These are phyloP conservation scores for Brenthis ino DNA, from an alignment of 2,888 invertebrate genomes.

Conservation along the genomic window DNA sequence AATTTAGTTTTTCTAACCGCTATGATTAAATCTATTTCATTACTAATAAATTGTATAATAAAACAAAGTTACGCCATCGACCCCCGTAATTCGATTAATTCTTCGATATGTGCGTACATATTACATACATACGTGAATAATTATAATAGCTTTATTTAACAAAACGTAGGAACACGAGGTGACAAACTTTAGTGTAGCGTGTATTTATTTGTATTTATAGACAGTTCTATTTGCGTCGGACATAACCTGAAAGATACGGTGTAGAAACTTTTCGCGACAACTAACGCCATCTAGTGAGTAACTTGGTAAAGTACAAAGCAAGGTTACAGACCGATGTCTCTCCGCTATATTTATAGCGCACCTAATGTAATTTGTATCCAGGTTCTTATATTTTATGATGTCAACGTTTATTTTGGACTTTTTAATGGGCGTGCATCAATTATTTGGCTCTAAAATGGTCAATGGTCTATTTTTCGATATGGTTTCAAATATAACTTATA, in stretches of 20 bases:
- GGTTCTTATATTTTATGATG: conserved; percentile 43
- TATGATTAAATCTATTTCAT: conserved; percentile 17
- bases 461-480: background rate
- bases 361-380: conserved; percentile 44
- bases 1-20: background rate
- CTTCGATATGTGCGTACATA: too few relatives aligned
- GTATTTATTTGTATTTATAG: conserved; percentile 30
- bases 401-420: conserved; percentile 40
- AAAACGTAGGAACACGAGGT: background rate
- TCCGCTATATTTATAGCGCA: conserved; percentile 45
- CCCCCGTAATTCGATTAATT: background rate
- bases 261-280: conserved; percentile 46
- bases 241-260: conserved; percentile 44
- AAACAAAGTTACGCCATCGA: conserved; percentile 2
- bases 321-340: conserved; percentile 45
- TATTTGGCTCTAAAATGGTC: conserved; percentile 6
- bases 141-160: conserved; percentile 5
- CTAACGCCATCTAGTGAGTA: conserved; percentile 67
- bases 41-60: background rate
- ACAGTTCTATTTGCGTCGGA: conserved; percentile 23
- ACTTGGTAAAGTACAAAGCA: conserved; percentile 57
- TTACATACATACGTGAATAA: background rate
- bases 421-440: conserved; percentile 25
- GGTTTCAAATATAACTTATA: too few relatives aligned
- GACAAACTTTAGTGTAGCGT: conserved; percentile 7